phyloP scores from a whole-genome alignment of 1,140 invertebrate genomes.

The Leptopilina boulardi region DNA sequence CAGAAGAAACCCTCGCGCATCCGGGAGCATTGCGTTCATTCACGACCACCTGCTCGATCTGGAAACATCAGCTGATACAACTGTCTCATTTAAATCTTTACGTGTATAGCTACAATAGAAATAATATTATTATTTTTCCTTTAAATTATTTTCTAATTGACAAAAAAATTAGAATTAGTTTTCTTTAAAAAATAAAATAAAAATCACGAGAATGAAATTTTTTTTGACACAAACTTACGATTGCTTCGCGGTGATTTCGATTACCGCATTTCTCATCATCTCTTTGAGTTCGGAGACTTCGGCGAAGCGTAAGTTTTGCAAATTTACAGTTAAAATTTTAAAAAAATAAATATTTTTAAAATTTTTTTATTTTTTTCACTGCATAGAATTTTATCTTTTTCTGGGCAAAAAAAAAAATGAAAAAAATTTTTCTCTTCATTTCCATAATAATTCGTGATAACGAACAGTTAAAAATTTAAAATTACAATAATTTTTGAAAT shows the following conservation, averaged over 20 bases:
- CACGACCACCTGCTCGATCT: slow-evolving; percentile 65
- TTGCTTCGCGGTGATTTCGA: slow-evolving; percentile 32
- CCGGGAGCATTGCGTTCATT: slow-evolving; percentile 63
- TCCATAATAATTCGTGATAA: too few relatives aligned
- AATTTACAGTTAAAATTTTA: too few relatives aligned
- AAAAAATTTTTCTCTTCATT: too few relatives aligned
- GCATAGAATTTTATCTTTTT: background rate
- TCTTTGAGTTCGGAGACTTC: slow-evolving; percentile 24
- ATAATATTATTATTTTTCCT: too few relatives aligned
- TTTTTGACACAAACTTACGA: background rate
- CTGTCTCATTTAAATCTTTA: background rate
- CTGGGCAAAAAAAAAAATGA: background rate
- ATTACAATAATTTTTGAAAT: too few relatives aligned
- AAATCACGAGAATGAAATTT: background rate
- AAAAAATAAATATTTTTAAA: too few relatives aligned
- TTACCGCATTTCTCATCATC: slow-evolving; percentile 16
- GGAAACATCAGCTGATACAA: slow-evolving; percentile 56
- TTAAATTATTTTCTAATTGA: background rate
- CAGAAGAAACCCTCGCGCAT: slow-evolving; percentile 61
- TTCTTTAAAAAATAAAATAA: background rate
- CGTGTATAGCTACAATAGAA: background rate
- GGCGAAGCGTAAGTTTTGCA: slow-evolving; percentile 18
- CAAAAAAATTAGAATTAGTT: background rate
- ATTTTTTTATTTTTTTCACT: too few relatives aligned
- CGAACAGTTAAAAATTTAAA: too few relatives aligned